Percentiles rank a stretch among this genome's conserved stretches.
phyloP scores from a whole-genome alignment of 1,140 invertebrate genomes.

The Palaemon carinicauda region DNA sequence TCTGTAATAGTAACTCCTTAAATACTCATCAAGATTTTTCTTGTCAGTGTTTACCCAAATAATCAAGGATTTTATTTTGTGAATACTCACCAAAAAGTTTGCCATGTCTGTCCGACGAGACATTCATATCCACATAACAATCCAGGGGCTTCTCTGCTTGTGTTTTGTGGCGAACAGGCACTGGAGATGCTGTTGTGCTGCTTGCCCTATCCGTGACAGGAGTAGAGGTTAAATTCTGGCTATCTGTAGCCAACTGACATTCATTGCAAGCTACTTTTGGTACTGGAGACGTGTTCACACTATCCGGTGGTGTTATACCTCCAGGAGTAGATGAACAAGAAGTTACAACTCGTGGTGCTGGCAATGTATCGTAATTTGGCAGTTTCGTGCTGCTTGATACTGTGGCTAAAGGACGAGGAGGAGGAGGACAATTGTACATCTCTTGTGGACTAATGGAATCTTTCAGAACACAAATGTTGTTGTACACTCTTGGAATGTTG shows the following conservation, averaged over 20 bases:
- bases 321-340: background rate
- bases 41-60: no score
- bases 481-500: background rate
- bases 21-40: no score
- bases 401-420: background rate
- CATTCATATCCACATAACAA: conserved; percentile 30
- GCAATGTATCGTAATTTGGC: background rate
- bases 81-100: background rate
- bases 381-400: background rate
- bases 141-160: background rate
- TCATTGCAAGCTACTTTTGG: background rate
- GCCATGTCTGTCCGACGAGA: background rate
- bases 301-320: background rate
- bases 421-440: conserved; percentile 21
- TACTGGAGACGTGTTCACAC: background rate
- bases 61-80: background rate
- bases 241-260: no score
- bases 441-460: background rate
- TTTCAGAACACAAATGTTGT: background rate
- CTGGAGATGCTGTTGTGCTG: background rate
- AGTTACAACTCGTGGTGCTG: conserved; percentile 7
- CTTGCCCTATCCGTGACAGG: no score
- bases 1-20: no score
- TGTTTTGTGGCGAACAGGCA: background rate
- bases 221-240: no score